These are phyloP conservation scores for Phyllostomus hastatus DNA, from an alignment of 2,113 vertebrate genomes.

Conservation along the genomic window DNA sequence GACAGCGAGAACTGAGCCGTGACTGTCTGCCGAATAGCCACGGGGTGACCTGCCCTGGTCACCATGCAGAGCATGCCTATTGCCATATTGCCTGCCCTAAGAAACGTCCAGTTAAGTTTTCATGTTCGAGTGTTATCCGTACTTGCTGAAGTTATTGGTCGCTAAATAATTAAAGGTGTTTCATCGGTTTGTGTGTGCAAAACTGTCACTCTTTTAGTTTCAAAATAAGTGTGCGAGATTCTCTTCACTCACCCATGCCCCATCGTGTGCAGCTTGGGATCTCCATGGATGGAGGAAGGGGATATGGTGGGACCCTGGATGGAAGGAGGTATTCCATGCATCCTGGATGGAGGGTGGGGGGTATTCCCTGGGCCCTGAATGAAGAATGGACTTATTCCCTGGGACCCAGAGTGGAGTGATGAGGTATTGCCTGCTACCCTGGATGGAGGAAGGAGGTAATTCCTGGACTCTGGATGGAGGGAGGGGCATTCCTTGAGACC, in stretches of 20 bases:
- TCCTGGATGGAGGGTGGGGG: too few species aligned
- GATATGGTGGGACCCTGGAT: neutral
- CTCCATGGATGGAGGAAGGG: neutral
- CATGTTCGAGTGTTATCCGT: neutral
- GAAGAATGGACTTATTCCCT: too few species aligned
- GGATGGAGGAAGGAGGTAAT: too few species aligned
- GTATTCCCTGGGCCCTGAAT: too few species aligned
- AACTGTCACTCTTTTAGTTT: neutral
- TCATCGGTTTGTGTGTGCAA: neutral
- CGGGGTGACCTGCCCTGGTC: neutral
- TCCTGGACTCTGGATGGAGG: too few species aligned
- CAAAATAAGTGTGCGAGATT: neutral
- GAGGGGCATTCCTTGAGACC: too few species aligned
- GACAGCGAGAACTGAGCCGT: neutral
- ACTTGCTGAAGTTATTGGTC: neutral
- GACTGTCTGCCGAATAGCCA: neutral
- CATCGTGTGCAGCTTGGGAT: neutral
- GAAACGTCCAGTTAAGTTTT: neutral
- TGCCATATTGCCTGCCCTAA: too few species aligned
- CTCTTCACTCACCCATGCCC: neutral
- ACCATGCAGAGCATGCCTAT: rapidly evolving
- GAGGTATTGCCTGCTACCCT: too few species aligned
- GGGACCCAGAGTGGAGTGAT: too few species aligned
- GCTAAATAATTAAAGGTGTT: neutral
- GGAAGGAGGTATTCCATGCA: neutral